Percentiles rank a stretch among this genome's conserved stretches.
These are phyloP conservation scores for Naja naja DNA, from an alignment of 2,113 vertebrate genomes.

Conservation along the genomic window DNA sequence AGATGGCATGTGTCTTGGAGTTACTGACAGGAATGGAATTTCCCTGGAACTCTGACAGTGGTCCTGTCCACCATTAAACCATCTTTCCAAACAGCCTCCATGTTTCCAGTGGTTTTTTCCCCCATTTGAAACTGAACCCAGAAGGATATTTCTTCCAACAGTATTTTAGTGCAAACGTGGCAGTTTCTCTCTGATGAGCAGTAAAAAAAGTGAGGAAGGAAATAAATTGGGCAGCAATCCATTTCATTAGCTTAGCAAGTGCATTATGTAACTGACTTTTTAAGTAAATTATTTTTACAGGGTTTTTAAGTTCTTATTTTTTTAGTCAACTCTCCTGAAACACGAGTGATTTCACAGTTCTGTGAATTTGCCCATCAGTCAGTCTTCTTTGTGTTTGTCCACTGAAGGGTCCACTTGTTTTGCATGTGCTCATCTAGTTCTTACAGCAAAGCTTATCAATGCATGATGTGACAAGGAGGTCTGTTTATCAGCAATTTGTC, in stretches of 20 bases:
- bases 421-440: background rate
- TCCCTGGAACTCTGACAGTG: too few relatives aligned
- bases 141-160: too few relatives aligned
- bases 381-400: background rate
- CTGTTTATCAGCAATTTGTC: background rate
- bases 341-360: background rate
- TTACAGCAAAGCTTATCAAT: background rate
- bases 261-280: conserved; percentile 4
- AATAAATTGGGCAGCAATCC: background rate
- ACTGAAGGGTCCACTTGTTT: background rate
- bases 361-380: background rate
- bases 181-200: conserved; percentile 10
- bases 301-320: background rate
- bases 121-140: too few relatives aligned
- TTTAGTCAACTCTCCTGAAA: background rate
- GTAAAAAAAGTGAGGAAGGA: background rate
- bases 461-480: background rate
- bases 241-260: conserved; percentile 8
- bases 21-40: too few relatives aligned
- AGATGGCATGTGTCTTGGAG: too few relatives aligned
- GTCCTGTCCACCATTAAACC: too few relatives aligned
- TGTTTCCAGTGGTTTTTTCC: too few relatives aligned
- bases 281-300: background rate
- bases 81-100: too few relatives aligned
- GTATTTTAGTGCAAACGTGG: background rate